Percentiles rank a stretch among this genome's conserved stretches.
Evolutionary conservation across 2,888 invertebrate species (phyloP).

Genomic region (Platycheirus albimanus): DNA sequence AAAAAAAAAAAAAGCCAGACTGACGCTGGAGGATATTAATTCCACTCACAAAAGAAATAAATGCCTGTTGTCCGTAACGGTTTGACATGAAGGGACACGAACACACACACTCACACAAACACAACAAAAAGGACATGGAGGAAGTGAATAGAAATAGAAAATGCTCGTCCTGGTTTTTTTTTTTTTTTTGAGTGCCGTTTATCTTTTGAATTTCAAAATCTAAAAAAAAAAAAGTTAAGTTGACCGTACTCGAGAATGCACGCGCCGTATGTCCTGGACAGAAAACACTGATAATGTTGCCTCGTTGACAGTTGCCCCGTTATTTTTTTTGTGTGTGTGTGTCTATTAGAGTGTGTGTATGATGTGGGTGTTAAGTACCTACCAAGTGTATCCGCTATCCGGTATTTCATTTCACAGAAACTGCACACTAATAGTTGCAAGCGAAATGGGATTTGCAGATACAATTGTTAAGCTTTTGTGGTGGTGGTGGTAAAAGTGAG

Average conservation of each 20-base stretch:
- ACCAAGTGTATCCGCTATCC: neutral
- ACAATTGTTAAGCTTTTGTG: too few species aligned
- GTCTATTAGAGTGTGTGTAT: neutral
- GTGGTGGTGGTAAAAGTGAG: too few species aligned
- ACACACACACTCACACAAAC: neutral
- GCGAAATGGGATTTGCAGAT: too few species aligned
- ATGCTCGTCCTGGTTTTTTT: neutral
- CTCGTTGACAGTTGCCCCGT: neutral
- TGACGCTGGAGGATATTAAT: neutral
- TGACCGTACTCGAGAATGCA: neutral
- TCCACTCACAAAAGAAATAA: neutral
- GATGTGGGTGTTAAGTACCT: neutral
- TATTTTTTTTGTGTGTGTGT: too few species aligned
- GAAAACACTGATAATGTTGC: neutral
- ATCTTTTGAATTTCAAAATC: neutral
- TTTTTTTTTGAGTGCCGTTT: too few species aligned
- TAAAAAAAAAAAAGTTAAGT: neutral
- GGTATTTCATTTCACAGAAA: neutral
- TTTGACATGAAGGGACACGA: neutral
- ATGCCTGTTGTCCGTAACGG: neutral
- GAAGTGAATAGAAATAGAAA: neutral
- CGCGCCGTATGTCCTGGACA: neutral
- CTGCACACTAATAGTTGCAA: too few species aligned
- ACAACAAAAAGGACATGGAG: neutral
- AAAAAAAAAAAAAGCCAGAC: neutral